phyloP scores from a whole-genome alignment of 2,797 vertebrate genomes.

The Salarias fasciatus region DNA sequence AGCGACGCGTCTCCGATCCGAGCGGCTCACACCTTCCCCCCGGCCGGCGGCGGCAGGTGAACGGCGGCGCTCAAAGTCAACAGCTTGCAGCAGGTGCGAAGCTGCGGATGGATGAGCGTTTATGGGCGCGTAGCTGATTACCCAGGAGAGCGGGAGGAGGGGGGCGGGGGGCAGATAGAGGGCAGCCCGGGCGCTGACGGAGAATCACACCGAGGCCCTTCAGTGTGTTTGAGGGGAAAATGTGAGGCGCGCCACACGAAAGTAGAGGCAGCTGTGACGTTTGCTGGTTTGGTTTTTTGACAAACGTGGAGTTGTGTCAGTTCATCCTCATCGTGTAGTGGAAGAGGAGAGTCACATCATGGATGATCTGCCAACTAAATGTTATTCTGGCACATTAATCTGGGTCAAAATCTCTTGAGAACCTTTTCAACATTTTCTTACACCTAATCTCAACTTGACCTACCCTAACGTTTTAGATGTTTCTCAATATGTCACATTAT shows the following conservation, averaged over 20 bases:
- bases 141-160: slow-evolving; percentile 36
- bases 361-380: too few relatives aligned
- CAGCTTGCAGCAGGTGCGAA: slow-evolving; percentile 62
- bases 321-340: too few relatives aligned
- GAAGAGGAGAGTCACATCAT: too few relatives aligned
- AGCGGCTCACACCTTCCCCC: slow-evolving; percentile 6
- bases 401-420: too few relatives aligned
- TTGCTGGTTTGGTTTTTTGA: too few relatives aligned
- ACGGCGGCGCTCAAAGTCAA: slow-evolving; percentile 46
- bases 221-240: not conserved
- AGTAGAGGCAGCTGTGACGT: not conserved
- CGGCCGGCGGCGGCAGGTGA: slow-evolving; percentile 55
- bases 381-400: too few relatives aligned
- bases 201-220: slow-evolving; percentile 13
- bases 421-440: too few relatives aligned
- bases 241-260: not conserved
- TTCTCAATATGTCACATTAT: too few relatives aligned
- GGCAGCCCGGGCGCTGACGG: slow-evolving; percentile 7
- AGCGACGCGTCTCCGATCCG: slow-evolving; percentile 25
- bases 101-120: slow-evolving; percentile 51
- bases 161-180: slow-evolving; percentile 25
- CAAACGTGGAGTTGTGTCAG: too few relatives aligned
- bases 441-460: too few relatives aligned
- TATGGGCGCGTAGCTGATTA: slow-evolving; percentile 60
- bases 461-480: too few relatives aligned